Evolutionary conservation across 1,140 invertebrate species (phyloP), one percentile per base, ranked within the genome.

Genomic region (Magallana gigas): DNA sequence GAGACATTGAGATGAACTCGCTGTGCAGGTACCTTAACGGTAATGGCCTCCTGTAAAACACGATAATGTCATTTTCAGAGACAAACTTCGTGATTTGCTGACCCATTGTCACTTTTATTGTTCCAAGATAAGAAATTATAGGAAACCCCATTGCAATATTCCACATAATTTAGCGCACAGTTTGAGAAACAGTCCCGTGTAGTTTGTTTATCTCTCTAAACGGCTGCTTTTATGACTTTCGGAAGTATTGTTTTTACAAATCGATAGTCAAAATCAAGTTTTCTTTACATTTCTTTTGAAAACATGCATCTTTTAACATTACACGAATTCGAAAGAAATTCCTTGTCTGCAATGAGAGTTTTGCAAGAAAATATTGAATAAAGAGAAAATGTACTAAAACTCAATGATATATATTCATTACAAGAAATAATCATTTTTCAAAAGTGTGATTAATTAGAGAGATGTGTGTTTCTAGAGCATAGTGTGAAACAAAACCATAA

Each of bases 121-220:
- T 76, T 76, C 14, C 68, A 9, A 8, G 68, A 76, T 76, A 76
- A 76, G 68, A 76, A 18, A 8, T 76, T 76, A 76, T 76, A 76
- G 23, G 68, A 76, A 48, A 76, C 68, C 68, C 11, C 36, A 76
- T 76, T 76, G 68, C 68, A 76, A 76, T 76, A 29, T 3, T 76
- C 23, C 23, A 8, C 68, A 29, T 76, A 29, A 76, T 76, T 76
- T 23, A 29, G 68, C 23, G 23, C 36, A 29, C 23, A 8, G 68
- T 76, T 76, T 76, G 68, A 76, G 11, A 9, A 76, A 76, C 18
- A 23, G 36, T 12, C 68, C 23, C 68, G 23, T 29, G 11, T 76
- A 12, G 36, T 29, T 76, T 11, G 36, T 76, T 76, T 29, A 76
- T 62, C 60, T 62, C n/a, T 62, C 60, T 62, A n/a, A 76, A 11